Base-by-base conservation (phyloP, 37 sponge, comb jelly and placozoan species). In the Chondrosia reniformis region DNA sequence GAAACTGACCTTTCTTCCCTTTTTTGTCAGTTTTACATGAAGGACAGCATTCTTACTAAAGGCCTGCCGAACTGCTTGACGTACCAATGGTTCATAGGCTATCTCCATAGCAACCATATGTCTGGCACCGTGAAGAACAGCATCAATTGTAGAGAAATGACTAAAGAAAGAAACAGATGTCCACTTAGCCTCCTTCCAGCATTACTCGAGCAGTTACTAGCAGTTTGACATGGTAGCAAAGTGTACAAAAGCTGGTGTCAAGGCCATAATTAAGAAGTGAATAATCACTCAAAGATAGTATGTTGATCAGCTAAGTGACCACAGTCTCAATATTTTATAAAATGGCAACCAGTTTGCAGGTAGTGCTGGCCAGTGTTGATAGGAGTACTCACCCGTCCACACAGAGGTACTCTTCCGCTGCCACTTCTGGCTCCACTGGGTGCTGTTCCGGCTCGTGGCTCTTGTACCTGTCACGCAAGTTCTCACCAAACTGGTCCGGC, bases 41-140 rank as follows among this genome's bases (percentile, higher is more conserved):
- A 98, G 75, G 25, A 86, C 75, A 4, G 96, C 99, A 22, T 92
- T 87, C 62, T 83, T 85, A 45, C 83, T 75, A 79, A 87, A 98
- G 38, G 89, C 88, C 41, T 79, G 82, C 61, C 99, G 78, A 58
- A 95, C 77, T 24, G 91, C 80, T 55, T 90, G 86, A n/a, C 96
- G 72, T 63, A 98, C 94, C 34, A 83, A 78, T 40, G 99, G 99
- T 45, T 98, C 96, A 25, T 73, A 45, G 0, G 96, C 85, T 12
- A 98, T 78, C 86, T 98, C 89, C 81, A 92, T 81, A 38, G 99
- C 96, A 25, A 98, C 91, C 87, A 93, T 95, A 78, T 98, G 92
- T 33, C 88, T 77, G 27, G 88, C 97, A 46, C 93, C 97, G 58
- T 85, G 86, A 22, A 96, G 84, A 0, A 87, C 89, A 28, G 85